Percentiles rank a stretch among this genome's conserved stretches.
Evolutionary conservation across 2,113 vertebrate genomes (phyloP).

Genomic region (Machaerirhynchus nigripectus): DNA sequence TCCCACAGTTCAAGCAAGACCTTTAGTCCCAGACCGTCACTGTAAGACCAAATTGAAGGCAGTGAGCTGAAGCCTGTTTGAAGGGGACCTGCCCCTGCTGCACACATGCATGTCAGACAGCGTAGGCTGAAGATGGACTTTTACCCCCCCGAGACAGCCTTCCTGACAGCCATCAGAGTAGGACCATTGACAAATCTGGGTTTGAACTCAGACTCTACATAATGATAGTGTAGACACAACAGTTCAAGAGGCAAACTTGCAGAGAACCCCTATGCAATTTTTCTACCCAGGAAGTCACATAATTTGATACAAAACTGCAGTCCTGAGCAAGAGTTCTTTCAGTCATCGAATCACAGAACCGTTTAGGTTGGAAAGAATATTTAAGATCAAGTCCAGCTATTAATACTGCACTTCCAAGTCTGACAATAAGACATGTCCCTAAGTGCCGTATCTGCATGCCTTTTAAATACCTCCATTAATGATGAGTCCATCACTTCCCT

Average conservation of each 20-base stretch:
- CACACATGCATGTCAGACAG: not conserved
- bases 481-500: not conserved
- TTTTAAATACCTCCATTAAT: not conserved
- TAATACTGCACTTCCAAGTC: not conserved
- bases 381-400: not conserved
- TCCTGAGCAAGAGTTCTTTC: not conserved
- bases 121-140: rapidly evolving
- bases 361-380: not conserved
- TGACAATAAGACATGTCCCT: no score
- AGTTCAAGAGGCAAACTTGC: not conserved
- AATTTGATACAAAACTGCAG: not conserved
- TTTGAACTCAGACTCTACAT: not conserved
- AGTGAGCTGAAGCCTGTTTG: not conserved
- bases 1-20: not conserved
- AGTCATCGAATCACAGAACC: not conserved
- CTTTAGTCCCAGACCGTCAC: not conserved
- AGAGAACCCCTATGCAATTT: not conserved
- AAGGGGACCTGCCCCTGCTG: not conserved
- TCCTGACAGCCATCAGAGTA: not conserved
- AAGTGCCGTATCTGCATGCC: rapidly evolving
- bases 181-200: not conserved
- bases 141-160: not conserved
- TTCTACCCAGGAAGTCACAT: not conserved
- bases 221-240: not conserved
- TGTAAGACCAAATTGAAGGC: not conserved